Conservation (phyloP, 30 jellyfish, hydroid and myxozoan species). For the Hydractinia symbiolongicarpus region DNA sequence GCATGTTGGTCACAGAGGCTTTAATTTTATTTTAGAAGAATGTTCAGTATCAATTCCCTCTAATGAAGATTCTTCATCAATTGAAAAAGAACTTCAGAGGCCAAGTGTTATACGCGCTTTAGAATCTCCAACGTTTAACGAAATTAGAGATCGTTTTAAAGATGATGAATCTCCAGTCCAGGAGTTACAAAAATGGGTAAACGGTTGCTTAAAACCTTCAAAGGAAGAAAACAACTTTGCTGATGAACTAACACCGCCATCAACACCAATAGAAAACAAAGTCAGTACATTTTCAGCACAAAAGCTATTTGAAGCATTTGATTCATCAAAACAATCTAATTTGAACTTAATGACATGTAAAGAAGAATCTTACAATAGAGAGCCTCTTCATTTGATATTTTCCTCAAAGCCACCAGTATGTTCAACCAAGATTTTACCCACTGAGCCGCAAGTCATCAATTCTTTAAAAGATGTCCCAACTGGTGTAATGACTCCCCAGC, state of each 20-base stretch:
- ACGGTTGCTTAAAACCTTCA: slow-evolving; percentile 74
- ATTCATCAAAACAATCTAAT: slow-evolving; percentile 16
- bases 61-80: neutral
- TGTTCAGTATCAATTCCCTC: too few relatives aligned
- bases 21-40: too few relatives aligned
- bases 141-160: slow-evolving; percentile 15
- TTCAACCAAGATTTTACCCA: slow-evolving; percentile 15
- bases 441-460: neutral
- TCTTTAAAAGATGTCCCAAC: neutral
- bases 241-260: slow-evolving; percentile 73
- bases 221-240: slow-evolving; percentile 29
- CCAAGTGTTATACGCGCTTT: slow-evolving; percentile 30
- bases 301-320: slow-evolving; percentile 37
- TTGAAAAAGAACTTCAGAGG: slow-evolving; percentile 4
- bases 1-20: too few relatives aligned
- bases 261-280: slow-evolving; percentile 65
- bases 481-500: slow-evolving; percentile 26
- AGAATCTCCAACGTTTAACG: slow-evolving; percentile 29
- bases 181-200: slow-evolving; percentile 87
- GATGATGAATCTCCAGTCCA: slow-evolving; percentile 73
- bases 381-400: slow-evolving; percentile 23
- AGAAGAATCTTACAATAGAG: slow-evolving; percentile 12
- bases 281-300: slow-evolving; percentile 33
- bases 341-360: neutral
- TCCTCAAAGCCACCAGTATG: slow-evolving; percentile 40